These are phyloP conservation scores for Leptinotarsa rubiginosa DNA, from an alignment of 2,888 invertebrate genomes.

Conservation along the genomic window DNA sequence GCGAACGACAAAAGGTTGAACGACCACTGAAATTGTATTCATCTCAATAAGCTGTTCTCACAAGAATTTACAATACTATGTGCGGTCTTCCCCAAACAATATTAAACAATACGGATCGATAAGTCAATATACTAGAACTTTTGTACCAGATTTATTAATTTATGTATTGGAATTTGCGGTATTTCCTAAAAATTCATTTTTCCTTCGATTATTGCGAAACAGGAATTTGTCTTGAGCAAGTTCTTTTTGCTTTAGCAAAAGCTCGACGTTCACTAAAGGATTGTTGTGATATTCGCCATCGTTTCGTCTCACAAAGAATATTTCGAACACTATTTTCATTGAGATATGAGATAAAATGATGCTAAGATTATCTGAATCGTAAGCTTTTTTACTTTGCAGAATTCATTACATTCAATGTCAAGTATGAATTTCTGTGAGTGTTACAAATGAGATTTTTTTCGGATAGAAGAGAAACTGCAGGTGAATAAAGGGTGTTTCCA, in stretches of 20 bases:
- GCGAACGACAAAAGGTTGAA: constrained; percentile 17
- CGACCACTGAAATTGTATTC: constrained; percentile 9
- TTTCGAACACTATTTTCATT: neutral
- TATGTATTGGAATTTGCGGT: constrained; percentile 28
- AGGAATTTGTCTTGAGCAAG: constrained; percentile 20
- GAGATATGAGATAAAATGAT: neutral
- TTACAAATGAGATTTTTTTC: too few relatives aligned
- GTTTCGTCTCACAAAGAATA: neutral
- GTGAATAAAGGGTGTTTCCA: too few relatives aligned
- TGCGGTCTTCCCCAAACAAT: constrained; percentile 21
- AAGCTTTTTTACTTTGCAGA: too few relatives aligned
- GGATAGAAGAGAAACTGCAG: too few relatives aligned
- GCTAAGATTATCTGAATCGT: too few relatives aligned
- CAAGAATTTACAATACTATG: constrained; percentile 20
- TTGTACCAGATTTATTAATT: constrained; percentile 24
- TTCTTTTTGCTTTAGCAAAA: neutral
- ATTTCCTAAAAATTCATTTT: constrained; percentile 29
- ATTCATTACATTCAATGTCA: too few relatives aligned
- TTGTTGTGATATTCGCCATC: neutral
- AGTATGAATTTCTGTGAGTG: too few relatives aligned
- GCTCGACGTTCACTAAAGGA: neutral
- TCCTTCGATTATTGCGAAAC: constrained; percentile 22
- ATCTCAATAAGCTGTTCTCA: constrained; percentile 16
- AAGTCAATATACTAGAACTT: constrained; percentile 20
- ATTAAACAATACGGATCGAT: constrained; percentile 26